Conservation (phyloP, 2,888 invertebrate genomes). For the Drosophila infuscata region DNA sequence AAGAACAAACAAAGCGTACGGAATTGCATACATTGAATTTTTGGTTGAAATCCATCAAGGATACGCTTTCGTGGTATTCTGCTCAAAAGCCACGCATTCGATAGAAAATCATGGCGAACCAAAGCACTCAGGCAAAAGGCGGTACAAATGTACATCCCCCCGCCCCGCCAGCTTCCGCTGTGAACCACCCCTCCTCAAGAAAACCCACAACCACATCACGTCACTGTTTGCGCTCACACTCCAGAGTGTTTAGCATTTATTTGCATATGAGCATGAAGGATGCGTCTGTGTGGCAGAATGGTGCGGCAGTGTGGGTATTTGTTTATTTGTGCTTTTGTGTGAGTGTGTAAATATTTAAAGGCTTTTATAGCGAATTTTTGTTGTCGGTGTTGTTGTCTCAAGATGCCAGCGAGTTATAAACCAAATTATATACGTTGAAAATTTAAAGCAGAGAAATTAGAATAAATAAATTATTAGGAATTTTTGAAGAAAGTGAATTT, state of each 20-base stretch:
- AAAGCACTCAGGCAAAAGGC: constrained; percentile 42
- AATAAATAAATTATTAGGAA: neutral
- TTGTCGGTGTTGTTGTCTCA: constrained; percentile 6
- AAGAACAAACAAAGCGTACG: constrained; percentile 50
- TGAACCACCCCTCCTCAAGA: neutral
- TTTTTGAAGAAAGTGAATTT: neutral
- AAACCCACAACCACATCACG: constrained; percentile 10
- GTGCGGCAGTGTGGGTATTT: constrained; percentile 40
- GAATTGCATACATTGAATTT: constrained; percentile 61
- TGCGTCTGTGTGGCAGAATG: constrained; percentile 10
- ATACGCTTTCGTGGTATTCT: constrained; percentile 50
- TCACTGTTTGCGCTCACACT: constrained; percentile 21
- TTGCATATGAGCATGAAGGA: constrained; percentile 64
- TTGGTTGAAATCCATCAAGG: constrained; percentile 69
- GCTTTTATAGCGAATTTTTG: constrained; percentile 67
- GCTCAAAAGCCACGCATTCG: constrained; percentile 16
- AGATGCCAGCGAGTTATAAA: constrained; percentile 10
- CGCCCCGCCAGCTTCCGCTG: too few species aligned
- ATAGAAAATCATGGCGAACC: constrained; percentile 46
- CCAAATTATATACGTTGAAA: constrained; percentile 8
- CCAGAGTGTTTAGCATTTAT: constrained; percentile 70
- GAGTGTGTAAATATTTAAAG: constrained; percentile 71
- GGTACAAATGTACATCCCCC: neutral
- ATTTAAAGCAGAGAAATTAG: neutral
- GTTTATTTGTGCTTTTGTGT: constrained; percentile 73